These are phyloP conservation scores for Drosophila mimica DNA, from an alignment of 2,888 invertebrate species.

Conservation along the genomic window DNA sequence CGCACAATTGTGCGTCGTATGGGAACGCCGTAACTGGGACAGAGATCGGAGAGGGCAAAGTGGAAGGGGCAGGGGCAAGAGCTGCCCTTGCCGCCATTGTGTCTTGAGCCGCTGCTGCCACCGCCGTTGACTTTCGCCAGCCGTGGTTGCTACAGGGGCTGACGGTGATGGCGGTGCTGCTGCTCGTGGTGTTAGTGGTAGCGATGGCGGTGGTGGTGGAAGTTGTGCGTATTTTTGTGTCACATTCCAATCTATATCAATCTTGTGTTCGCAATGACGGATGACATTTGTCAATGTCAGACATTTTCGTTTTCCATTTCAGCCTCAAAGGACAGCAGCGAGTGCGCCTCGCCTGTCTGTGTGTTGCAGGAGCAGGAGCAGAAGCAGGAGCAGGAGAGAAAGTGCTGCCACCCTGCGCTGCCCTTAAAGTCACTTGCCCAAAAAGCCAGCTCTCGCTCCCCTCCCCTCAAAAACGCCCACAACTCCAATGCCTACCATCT, in stretches of 20 bases:
- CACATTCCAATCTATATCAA: conserved; percentile 86
- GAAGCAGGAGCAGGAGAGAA: conserved; percentile 22
- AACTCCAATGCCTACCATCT: conserved; percentile 23
- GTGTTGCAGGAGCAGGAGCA: conserved; percentile 1
- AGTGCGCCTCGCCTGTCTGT: conserved; percentile 36
- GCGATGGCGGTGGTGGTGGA: conserved; percentile 52
- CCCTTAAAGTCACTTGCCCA: conserved; percentile 71
- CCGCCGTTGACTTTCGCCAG: conserved; percentile 25
- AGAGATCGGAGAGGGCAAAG: background rate
- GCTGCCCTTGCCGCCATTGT: conserved; percentile 64
- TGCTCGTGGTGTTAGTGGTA: conserved; percentile 11
- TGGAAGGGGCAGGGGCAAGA: conserved; percentile 24
- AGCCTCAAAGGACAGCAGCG: conserved; percentile 73
- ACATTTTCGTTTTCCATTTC: conserved; percentile 84
- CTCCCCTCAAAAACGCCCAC: conserved; percentile 32
- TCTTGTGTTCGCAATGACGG: conserved; percentile 86
- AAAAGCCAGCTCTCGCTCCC: conserved; percentile 48
- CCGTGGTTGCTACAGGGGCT: conserved; percentile 50
- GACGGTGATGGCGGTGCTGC: conserved; percentile 27
- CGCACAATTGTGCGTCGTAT: conserved; percentile 70
- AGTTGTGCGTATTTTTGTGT: conserved; percentile 84
- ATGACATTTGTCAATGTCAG: conserved; percentile 86
- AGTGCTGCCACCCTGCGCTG: conserved; percentile 30
- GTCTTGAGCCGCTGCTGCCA: conserved; percentile 45
- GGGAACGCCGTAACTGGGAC: conserved; percentile 29